Base-by-base conservation (phyloP, 1,140 invertebrate species). In the Kradibia gibbosae region DNA sequence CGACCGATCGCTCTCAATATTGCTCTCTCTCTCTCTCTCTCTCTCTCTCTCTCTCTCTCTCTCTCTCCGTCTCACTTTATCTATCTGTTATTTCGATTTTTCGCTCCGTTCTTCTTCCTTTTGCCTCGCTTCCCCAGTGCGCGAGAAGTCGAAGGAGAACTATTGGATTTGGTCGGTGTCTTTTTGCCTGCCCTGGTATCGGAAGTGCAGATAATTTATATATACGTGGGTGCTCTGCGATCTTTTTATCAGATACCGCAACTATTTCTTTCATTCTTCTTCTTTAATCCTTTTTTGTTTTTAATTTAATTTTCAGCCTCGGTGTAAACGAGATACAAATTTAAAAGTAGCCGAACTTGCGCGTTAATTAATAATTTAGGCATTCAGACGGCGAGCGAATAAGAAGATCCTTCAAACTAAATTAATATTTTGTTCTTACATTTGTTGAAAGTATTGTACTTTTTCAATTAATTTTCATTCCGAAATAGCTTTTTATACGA, bases 191-290 rank as follows among this genome's bases (percentile, higher is more conserved):
- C 67, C 10, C 25, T n/a, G 65, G 65, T 76, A 81, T 81, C 80
- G 80, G 80, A 81, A 81, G 80, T 76, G 50, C 48, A 8, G 28
- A 60, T 70, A 76, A 81, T 71, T 81, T 81, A 76, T 77, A 50
- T 67, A 20, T n/a, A 72, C 55, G 53, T 60, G 48, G 13, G 48
- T 31, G 20, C 62, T 22, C 22, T 70, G 50, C 34, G 45, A 78
- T 78, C 62, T 71, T 53, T 53, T 78, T 70, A 13, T 25, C 28
- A 10, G 42, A 71, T 57, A 60, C 42, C 20, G 2, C 39, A 15
- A 15, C 15, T 53, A 28, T 25, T n/a, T 67, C 45, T 34, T 50
- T 73, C 36, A 7, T 31, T 53, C 42, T 71, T 8, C 39, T 15
- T 48, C 11, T 17, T 28, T 17, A 39, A 22, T 71, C 42, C 39